phyloP scores from a whole-genome alignment of 2,113 vertebrate genomes.

The Phylloscopus trochiloides region DNA sequence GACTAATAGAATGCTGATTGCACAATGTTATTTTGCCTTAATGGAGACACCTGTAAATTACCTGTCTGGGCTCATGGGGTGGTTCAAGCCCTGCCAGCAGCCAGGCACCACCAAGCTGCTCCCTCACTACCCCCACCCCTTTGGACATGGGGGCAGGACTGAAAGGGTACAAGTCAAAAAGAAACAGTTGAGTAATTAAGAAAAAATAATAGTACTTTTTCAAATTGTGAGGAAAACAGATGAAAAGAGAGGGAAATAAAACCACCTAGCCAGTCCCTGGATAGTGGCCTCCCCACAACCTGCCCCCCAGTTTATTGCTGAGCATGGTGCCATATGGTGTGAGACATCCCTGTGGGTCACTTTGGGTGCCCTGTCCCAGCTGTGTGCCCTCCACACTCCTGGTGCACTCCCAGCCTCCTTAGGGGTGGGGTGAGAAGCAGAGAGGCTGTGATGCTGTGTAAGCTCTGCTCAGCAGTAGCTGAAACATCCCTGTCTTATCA shows the following conservation, averaged over 20 bases:
- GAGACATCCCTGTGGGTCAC: neutral
- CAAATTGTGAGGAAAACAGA: neutral
- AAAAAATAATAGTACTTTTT: neutral
- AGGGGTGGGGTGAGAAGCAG: neutral
- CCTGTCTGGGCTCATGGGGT: neutral
- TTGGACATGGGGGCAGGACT: neutral
- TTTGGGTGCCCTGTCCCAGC: neutral
- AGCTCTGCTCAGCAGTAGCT: neutral
- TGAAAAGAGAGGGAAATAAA: neutral
- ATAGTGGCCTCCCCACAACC: accelerated
- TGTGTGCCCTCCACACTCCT: neutral
- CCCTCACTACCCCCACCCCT: accelerated
- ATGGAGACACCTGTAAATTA: neutral
- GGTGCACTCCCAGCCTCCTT: neutral
- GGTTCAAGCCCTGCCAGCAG: neutral
- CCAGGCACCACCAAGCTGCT: neutral
- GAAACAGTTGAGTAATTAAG: neutral
- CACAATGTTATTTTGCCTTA: neutral
- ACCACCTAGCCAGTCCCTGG: neutral
- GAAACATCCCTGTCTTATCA: neutral
- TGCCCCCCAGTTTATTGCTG: neutral
- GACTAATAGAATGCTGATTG: neutral
- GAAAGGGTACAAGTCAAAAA: neutral
- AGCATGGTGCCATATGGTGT: accelerated
- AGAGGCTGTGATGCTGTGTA: neutral